Evolutionary conservation across 2,113 vertebrate species (phyloP), one percentile per base, ranked within the genome.

Genomic region (Paracanthobrama guichenoti): DNA sequence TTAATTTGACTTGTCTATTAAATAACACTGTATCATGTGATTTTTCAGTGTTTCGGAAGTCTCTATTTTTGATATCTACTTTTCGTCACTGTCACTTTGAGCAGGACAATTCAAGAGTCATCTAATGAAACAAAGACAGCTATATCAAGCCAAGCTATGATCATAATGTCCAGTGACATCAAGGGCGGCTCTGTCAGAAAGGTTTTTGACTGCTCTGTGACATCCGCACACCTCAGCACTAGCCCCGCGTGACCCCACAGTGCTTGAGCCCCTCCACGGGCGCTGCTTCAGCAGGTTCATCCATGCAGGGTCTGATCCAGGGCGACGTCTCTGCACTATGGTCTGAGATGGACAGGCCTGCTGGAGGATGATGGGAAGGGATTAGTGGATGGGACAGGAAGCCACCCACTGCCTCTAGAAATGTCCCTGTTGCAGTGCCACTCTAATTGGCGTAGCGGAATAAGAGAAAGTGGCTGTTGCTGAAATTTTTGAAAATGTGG

Each of bases 151-250:
- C 8, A 4, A 18, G 5, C n/a, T 62, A 14, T 79, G 76, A 79
- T 39, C 0, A 3, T 62, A 26, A 79, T 62, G 16, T 60, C 18
- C 11, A 3, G 57, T 62, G 76, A 62, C 76, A 79, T 24, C 22
- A 62, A 24, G 57, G 39, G 76, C 14, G 13, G 76, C 76, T 62
- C 88, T 88, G 89, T 88, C 90, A 89, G 59, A 71, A 85, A 79
- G 69, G 72, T 57, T 57, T 80, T 85, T 67, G 50, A 83, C 86
- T 83, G 72, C 72, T 50, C 7, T 0, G 72, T 28, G 72, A 74
- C 46, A 74, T 74, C 31, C 55, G 31, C 75, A 59, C 75, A 78
- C 76, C 57, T 79, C 55, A 75, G 53, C 81, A 59, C 22, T 46
- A 55, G 72, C 79, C 81, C 75, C 44, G 44, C 74, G 2, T 84